Base-by-base conservation (phyloP, 2,113 vertebrate genomes). In the Vulpes vulpes region DNA sequence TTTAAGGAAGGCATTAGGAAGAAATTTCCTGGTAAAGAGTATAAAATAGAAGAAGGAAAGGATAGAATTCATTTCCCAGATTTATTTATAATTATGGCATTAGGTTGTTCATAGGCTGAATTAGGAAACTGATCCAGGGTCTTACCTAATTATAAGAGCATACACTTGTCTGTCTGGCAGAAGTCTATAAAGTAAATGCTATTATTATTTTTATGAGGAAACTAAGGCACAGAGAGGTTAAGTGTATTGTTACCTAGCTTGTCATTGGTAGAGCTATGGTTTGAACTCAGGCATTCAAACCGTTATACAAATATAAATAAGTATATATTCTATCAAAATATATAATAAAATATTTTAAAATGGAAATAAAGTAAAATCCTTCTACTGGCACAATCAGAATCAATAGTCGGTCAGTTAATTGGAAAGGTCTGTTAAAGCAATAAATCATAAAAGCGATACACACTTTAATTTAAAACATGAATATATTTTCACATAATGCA, bases 341-440 rank as follows among this genome's bases (percentile, higher is more conserved):
- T 25, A 43, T 60, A 83, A 67, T 60, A 83, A 78, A 93, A 60
- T 90, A 67, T 89, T 91, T 76, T 4, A 86, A 88, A 85, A 14
- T 89, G 32, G 20, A 67, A 86, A 69, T 89, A 87, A 22, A 62
- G 16, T 86, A 86, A 64, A 51, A 67, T 84, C 7, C 71, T 5
- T 71, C n/a, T 90, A 78, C 8, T 81, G 60, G 20, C 86, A 32
- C 11, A 93, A 14, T 96, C 2, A 71, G 59, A 96, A n/a, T 76
- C 25, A 57, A 9, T 67, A 84, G 6, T 49, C 86, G 12, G 8
- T 76, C 22, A 88, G 53, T 85, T 92, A 64, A 80, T 78, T 93
- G 51, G 53, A 93, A 96, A 95, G 62, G 38, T 69, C n/a, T n/a
- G 14, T 60, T 76, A 69, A 97, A 89, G 69, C 11, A 96, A 73